Evolutionary conservation across 2,888 invertebrate species (phyloP).

Genomic region (Philhelius pedissequus): DNA sequence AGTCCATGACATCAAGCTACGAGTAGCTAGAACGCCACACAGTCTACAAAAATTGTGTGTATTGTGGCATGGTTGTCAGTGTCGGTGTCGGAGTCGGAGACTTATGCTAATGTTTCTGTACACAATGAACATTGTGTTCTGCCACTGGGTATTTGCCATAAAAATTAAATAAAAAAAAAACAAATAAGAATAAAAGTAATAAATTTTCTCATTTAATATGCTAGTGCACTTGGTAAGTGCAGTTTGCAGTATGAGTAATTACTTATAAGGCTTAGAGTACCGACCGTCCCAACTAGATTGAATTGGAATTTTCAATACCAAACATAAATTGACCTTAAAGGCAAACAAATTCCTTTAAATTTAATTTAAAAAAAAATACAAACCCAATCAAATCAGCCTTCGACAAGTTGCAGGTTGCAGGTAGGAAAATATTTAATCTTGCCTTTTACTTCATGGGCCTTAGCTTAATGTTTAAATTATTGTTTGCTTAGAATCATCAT

Average conservation of each 20-base stretch:
- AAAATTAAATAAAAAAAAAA: background rate
- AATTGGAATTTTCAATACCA: slow-evolving; percentile 48
- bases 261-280: slow-evolving; percentile 17
- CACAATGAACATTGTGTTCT: slow-evolving; percentile 25
- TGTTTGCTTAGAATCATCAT: too few relatives aligned
- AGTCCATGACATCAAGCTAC: slow-evolving; percentile 58
- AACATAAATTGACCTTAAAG: slow-evolving; percentile 31
- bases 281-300: slow-evolving; percentile 31
- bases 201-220: slow-evolving; percentile 48
- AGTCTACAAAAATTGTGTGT: slow-evolving; percentile 43
- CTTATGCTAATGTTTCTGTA: slow-evolving; percentile 42
- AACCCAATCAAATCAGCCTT: background rate
- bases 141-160: slow-evolving; percentile 6
- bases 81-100: too few relatives aligned
- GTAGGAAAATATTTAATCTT: background rate
- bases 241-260: slow-evolving; percentile 39
- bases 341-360: slow-evolving; percentile 32
- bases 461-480: too few relatives aligned
- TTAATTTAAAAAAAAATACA: background rate
- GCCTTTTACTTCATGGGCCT: too few relatives aligned
- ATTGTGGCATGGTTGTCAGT: slow-evolving; percentile 1
- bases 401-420: background rate
- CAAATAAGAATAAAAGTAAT: slow-evolving; percentile 12
- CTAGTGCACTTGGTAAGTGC: background rate
- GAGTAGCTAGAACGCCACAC: slow-evolving; percentile 39